Evolutionary conservation across 1,140 invertebrate species (phyloP), one percentile per base, ranked within the genome.

Genomic region (Brachionus paranguensis): DNA sequence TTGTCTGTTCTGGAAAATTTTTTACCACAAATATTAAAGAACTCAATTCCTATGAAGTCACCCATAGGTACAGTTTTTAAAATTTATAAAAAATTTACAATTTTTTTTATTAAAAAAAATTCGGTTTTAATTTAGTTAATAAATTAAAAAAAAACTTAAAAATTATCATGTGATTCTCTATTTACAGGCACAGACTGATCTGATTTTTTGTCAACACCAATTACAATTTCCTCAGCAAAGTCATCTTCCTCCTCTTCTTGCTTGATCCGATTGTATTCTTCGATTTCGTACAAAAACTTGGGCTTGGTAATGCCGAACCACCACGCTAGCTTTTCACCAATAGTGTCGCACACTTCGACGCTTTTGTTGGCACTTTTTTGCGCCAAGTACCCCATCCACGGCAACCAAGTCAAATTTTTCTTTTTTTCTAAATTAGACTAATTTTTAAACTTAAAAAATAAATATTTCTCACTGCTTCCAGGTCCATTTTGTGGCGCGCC

Each of bases 241-340:
- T 76, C 72, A 11, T 76, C 45, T 12, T 50, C 7, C 14, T 24
- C 72, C 45, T 76, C 72, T 29, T 76, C 72, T 76, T 37, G 43
- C 41, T 83, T 47, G n/a, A 83, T 83, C 3, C 68, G 64, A 17
- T 83, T 68, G 60, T 70, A 83, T 20, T 83, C 81, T 70, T 83
- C 60, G 11, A 83, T 83, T 47, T 83, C 81, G 41, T 68, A 68
- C 20, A 68, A 55, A 70, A 43, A 83, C 12, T 83, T 83, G 14
- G 81, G 81, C 37, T 70, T 70, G 11, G 81, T 83, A 27, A 83
- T 83, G 12, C 81, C 81, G 14, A 83, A 72, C 60, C 60, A 83
- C 81, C 81, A 83, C 2, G 81, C 81, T 0, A 83, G 20, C 37
- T 83, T 83, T 53, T 83, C 81, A 0, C 81, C 81, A 10, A 68